Evolutionary conservation across 2,888 invertebrate genomes (phyloP).

Genomic region (Tinea pellionella): DNA sequence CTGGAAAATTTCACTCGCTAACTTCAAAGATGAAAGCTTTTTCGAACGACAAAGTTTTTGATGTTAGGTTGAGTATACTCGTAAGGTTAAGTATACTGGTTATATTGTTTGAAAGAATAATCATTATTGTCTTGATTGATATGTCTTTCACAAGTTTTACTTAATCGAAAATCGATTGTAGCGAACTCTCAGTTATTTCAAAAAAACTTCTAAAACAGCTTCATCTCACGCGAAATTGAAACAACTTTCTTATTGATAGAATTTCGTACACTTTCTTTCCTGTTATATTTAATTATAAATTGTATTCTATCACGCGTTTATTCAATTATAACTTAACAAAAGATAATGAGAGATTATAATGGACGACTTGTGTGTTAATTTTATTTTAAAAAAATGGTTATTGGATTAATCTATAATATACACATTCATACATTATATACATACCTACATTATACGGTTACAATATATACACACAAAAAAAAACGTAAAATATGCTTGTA

Average conservation of each 20-base stretch:
- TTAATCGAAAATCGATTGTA: constrained; percentile 12
- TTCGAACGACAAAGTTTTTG: neutral
- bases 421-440: no score
- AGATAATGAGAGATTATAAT: no score
- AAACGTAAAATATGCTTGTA: no score
- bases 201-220: neutral
- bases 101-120: neutral
- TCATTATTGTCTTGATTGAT: constrained; percentile 11
- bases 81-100: neutral
- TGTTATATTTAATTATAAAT: constrained; percentile 5
- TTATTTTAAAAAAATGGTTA: no score
- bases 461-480: no score
- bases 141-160: constrained; percentile 2
- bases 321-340: neutral
- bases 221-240: constrained; percentile 5
- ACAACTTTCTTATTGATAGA: constrained; percentile 2
- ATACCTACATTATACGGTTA: no score
- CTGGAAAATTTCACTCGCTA: no score
- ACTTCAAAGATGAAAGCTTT: no score
- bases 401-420: no score
- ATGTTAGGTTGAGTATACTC: neutral
- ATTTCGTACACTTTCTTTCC: neutral
- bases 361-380: no score
- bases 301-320: constrained; percentile 1
- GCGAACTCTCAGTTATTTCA: neutral